Base-by-base conservation (phyloP, 2,113 vertebrate species). In the Gavia stellata region DNA sequence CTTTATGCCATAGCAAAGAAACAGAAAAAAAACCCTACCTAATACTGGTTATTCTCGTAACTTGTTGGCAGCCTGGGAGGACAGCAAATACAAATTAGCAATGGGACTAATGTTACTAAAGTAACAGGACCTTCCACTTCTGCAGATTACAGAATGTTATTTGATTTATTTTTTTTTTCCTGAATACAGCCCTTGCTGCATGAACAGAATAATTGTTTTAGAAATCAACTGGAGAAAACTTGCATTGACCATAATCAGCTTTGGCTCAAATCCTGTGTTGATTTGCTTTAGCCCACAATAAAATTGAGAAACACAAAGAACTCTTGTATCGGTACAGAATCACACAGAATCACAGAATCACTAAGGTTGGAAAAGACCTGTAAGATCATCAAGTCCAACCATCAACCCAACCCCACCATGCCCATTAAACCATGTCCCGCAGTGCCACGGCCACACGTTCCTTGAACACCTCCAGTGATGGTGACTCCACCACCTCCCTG, bases 261-360 rank as follows among this genome's bases (percentile, higher is more conserved):
- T 96, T 94, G 92, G 96, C 94, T 95, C 78, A 77, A 92, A 91
- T 87, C 74, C 86, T 42, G 63, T 52, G 73, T 91, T 96, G 92
- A 88, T 95, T 75, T 96, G 95, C 81, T 90, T 88, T 78, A 87
- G 66, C 78, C 71, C 87, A 86, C 71, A 86, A 90, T 53, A 58
- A 80, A 80, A 92, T 1, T 23, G 59, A 88, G 62, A 74, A 82
- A 82, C 42, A 96, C 66, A 92, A 96, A 87, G 86, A 89, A 42
- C 78, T 88, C 49, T 90, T 89, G 14, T 49, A 50, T 53, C 86
- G 44, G 20, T 34, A 38, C 81, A 66, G n/a, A n/a, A n/a, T n/a
- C n/a, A n/a, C n/a, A n/a, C n/a, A n/a, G n/a, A n/a, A n/a, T n/a
- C n/a, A n/a, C n/a, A n/a, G n/a, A n/a, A n/a, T n/a, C n/a, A n/a